Evolutionary conservation across 2,113 vertebrate species (phyloP).

Genomic region (Psittacula cyanocephala): DNA sequence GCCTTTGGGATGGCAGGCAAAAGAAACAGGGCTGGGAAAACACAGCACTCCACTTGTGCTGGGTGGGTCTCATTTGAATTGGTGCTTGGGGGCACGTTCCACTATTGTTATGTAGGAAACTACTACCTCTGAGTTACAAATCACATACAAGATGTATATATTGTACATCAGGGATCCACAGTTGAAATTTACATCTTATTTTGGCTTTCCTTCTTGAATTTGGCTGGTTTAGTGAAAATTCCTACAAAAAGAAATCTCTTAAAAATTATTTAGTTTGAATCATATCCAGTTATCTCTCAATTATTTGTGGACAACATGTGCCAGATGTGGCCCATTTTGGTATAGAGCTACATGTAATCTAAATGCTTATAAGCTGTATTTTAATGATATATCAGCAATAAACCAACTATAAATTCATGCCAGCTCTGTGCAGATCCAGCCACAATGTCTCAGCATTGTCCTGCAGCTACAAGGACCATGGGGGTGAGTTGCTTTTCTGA

Average conservation of each 20-base stretch:
- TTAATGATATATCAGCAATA: not conserved
- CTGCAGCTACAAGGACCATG: not conserved
- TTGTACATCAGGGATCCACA: not conserved
- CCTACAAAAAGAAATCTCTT: not conserved
- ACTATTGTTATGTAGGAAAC: not conserved
- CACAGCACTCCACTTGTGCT: not conserved
- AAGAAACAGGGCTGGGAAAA: not conserved
- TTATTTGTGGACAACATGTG: not conserved
- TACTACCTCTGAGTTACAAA: not conserved
- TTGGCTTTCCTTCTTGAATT: not conserved
- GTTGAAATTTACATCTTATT: not conserved
- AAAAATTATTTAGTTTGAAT: not conserved
- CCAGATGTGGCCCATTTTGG: not conserved
- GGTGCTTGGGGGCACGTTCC: not conserved
- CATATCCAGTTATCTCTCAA: not conserved
- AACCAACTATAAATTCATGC: not conserved
- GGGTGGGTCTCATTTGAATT: not conserved
- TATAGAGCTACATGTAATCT: not conserved
- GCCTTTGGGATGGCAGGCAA: not conserved
- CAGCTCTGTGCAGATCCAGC: not conserved
- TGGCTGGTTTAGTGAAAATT: not conserved
- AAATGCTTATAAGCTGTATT: accelerated
- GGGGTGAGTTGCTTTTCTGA: not conserved
- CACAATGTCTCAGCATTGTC: not conserved
- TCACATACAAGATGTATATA: not conserved